Evolutionary conservation across 2,113 vertebrate species (phyloP).

Genomic region (Eretmochelys imbricata): DNA sequence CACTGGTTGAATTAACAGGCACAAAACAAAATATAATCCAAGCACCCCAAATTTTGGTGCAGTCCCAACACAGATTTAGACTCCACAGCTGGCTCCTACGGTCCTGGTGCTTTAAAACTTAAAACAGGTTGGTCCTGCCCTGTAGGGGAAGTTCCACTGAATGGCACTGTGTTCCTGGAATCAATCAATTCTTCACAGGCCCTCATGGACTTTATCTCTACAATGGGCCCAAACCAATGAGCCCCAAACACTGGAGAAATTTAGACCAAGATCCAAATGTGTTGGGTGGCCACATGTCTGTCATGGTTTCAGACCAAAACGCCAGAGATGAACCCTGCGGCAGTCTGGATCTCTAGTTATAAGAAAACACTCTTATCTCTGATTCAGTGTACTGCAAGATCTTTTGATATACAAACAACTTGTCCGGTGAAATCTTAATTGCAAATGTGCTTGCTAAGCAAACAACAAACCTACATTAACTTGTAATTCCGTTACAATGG

Average conservation of each 20-base stretch:
- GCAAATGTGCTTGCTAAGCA: background rate
- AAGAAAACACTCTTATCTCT: background rate
- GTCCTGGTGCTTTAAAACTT: background rate
- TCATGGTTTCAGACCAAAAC: background rate
- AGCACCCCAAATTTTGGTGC: background rate
- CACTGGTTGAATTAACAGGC: background rate
- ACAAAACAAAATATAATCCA: background rate
- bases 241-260: fast-evolving
- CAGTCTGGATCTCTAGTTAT: background rate
- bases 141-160: fast-evolving
- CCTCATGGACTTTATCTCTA: background rate
- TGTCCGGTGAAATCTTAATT: background rate
- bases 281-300: fast-evolving
- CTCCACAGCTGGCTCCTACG: background rate
- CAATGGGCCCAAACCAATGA: background rate
- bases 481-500: background rate
- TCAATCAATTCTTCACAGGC: background rate
- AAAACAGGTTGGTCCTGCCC: background rate
- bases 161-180: background rate
- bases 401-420: background rate
- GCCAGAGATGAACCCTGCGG: background rate
- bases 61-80: background rate
- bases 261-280: background rate
- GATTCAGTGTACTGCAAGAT: background rate
- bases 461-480: background rate